A percentile compares a stretch with the other conserved stretches of the same genome.
These are phyloP conservation scores for Embiotoca jacksoni DNA, from an alignment of 2,113 vertebrate genomes.

Conservation along the genomic window DNA sequence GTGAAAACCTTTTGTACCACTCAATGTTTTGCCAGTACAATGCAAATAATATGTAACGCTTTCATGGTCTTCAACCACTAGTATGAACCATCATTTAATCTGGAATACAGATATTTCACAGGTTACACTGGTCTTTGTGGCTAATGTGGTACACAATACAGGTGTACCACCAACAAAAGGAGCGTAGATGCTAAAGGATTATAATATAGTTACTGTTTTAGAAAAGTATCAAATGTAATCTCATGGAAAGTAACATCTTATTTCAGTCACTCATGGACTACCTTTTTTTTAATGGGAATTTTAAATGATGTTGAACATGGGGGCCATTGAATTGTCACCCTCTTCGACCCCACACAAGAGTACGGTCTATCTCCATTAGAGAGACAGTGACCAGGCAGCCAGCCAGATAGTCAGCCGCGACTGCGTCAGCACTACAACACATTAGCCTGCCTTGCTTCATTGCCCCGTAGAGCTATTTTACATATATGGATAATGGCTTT, in stretches of 20 bases:
- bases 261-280: background rate
- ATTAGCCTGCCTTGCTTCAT: background rate
- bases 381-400: background rate
- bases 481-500: slow-evolving; percentile 13
- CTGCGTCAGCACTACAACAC: slow-evolving; percentile 32
- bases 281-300: background rate
- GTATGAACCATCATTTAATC: no score
- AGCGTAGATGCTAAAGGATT: no score
- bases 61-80: no score
- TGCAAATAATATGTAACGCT: no score
- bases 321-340: background rate
- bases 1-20: no score
- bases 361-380: slow-evolving; percentile 4
- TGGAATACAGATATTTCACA: no score
- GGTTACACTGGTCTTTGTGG: no score
- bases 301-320: background rate
- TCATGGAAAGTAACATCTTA: background rate
- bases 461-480: slow-evolving; percentile 11
- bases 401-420: slow-evolving; percentile 17
- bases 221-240: background rate
- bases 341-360: background rate
- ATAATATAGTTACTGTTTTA: background rate
- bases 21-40: no score
- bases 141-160: no score
- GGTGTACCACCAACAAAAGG: no score